phyloP scores from a whole-genome alignment of 2,888 invertebrate genomes.

The Synanthedon tipuliformis region DNA sequence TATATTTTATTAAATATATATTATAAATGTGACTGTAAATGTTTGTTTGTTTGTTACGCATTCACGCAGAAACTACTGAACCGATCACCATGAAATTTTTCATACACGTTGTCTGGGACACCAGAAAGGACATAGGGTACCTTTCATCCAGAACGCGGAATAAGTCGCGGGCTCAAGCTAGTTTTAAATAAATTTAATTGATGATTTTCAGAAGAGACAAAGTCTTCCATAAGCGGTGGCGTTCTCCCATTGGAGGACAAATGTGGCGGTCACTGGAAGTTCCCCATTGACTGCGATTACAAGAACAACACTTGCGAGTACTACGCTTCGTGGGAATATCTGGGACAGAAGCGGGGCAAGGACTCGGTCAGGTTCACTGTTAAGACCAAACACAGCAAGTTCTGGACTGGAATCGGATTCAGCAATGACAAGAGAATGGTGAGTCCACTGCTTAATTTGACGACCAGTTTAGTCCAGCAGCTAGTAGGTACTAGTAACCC shows the following conservation, averaged over 20 bases:
- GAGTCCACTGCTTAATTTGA: constrained; percentile 12
- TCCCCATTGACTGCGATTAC: constrained; percentile 77
- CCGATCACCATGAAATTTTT: no score
- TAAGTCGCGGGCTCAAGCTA: no score
- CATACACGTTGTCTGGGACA: no score
- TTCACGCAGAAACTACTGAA: no score
- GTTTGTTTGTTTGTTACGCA: no score
- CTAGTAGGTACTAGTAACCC: no score
- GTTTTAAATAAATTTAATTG: no score
- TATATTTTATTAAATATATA: no score
- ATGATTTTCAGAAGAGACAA: constrained; percentile 63
- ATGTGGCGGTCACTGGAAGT: constrained; percentile 84
- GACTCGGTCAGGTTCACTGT: constrained; percentile 86
- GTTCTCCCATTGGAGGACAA: constrained; percentile 51
- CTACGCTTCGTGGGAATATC: constrained; percentile 83
- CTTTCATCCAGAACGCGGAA: no score
- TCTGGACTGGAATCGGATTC: constrained; percentile 93
- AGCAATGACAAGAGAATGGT: constrained; percentile 88
- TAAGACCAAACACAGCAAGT: constrained; percentile 79
- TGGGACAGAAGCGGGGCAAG: constrained; percentile 70
- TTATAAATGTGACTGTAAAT: no score
- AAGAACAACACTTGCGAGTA: constrained; percentile 79
- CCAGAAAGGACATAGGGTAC: no score
- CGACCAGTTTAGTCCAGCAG: no score
- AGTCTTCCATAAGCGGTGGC: constrained; percentile 45